These are phyloP conservation scores for Drosophila saltans DNA, from an alignment of 1,140 invertebrate genomes.

Conservation along the genomic window DNA sequence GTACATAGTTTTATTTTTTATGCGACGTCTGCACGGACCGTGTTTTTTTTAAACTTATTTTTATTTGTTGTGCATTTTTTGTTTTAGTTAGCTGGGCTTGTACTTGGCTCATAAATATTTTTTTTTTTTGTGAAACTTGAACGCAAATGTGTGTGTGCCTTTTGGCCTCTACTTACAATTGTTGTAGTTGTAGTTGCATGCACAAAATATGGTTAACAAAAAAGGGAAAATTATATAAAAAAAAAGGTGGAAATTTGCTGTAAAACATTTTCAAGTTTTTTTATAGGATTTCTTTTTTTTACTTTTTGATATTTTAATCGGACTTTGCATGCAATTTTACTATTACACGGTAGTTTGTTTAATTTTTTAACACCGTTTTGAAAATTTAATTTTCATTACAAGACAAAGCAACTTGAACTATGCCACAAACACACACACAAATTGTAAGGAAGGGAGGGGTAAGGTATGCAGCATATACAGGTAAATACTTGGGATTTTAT, in stretches of 20 bases:
- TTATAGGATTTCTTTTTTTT: constrained; percentile 28
- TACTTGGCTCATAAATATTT: constrained; percentile 63
- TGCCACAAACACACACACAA: constrained; percentile 46
- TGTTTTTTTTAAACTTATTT: constrained; percentile 24
- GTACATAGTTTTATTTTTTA: constrained; percentile 72
- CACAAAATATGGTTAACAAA: constrained; percentile 4
- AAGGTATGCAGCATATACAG: constrained; percentile 72
- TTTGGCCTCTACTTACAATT: constrained; percentile 31
- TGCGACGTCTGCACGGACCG: constrained; percentile 63
- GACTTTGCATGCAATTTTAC: constrained; percentile 66
- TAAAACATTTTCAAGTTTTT: constrained; percentile 51
- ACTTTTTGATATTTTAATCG: constrained; percentile 78
- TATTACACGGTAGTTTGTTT: constrained; percentile 67
- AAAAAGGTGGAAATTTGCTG: constrained; percentile 64
- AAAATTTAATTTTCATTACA: constrained; percentile 63
- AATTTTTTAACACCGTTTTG: constrained; percentile 42
- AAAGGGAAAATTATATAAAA: constrained; percentile 20
- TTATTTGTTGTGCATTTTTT: constrained; percentile 23
- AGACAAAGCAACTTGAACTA: constrained; percentile 38
- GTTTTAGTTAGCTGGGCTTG: constrained; percentile 50
- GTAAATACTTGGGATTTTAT: constrained; percentile 75
- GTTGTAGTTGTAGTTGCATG: constrained; percentile 34
- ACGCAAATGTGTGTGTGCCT: constrained; percentile 47
- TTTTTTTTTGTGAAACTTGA: constrained; percentile 64
- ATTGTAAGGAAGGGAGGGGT: constrained; percentile 22